Percentiles rank a stretch among this genome's conserved stretches.
These are phyloP conservation scores for Phrynosoma platyrhinos DNA, from an alignment of 2,113 vertebrate genomes.

Conservation along the genomic window DNA sequence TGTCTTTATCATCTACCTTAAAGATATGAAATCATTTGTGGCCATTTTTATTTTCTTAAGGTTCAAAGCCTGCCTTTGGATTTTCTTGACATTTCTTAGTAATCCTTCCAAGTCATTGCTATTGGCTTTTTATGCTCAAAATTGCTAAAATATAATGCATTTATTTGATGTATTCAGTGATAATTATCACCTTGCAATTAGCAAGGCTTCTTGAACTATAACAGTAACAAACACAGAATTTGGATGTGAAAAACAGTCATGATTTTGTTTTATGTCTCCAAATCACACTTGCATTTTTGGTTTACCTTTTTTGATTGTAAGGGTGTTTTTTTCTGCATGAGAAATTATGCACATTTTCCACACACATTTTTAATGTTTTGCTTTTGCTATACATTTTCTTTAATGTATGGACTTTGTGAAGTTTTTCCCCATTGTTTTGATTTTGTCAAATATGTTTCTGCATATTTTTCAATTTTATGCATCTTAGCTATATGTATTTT, in stretches of 20 bases:
- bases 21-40: too few relatives aligned
- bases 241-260: not conserved
- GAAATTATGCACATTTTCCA: not conserved
- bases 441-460: not conserved
- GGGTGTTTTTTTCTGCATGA: not conserved
- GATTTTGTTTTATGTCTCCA: not conserved
- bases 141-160: not conserved
- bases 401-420: too few relatives aligned
- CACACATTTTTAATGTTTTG: not conserved
- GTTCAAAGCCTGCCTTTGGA: too few relatives aligned
- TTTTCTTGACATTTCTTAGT: too few relatives aligned
- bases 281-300: not conserved
- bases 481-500: not conserved
- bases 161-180: not conserved
- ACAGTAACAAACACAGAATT: not conserved
- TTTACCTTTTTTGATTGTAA: too few relatives aligned
- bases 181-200: not conserved
- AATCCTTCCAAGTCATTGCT: too few relatives aligned
- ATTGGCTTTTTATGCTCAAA: not conserved
- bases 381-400: not conserved
- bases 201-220: not conserved
- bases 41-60: too few relatives aligned
- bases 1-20: too few relatives aligned
- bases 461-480: not conserved
- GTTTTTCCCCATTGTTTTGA: too few relatives aligned